Evolutionary conservation across 2,888 invertebrate genomes (phyloP).

Genomic region (Oligia latruncula): DNA sequence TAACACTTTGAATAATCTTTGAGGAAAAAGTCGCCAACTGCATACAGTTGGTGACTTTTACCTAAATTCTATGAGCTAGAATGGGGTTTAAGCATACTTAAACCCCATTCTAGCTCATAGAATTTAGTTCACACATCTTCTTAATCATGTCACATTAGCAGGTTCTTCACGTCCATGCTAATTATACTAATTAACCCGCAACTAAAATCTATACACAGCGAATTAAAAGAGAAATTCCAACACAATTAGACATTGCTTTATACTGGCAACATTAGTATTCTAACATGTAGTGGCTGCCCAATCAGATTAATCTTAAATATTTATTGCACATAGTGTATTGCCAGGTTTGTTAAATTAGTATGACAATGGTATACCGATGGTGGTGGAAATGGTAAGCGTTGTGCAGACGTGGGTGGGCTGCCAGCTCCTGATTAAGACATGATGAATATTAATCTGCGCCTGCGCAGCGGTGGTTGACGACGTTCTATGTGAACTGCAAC

Average conservation of each 20-base stretch:
- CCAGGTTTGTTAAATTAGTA: constrained; percentile 87
- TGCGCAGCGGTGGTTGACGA: constrained; percentile 53
- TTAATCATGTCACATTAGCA: constrained; percentile 41
- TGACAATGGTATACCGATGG: constrained; percentile 87
- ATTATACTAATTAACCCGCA: constrained; percentile 60
- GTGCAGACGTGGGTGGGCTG: constrained; percentile 88
- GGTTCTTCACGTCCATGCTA: constrained; percentile 41
- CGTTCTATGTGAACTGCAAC: constrained; percentile 42
- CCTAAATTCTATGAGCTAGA: no score
- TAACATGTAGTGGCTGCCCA: constrained; percentile 80
- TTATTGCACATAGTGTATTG: constrained; percentile 88
- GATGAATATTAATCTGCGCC: constrained; percentile 85
- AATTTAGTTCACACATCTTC: constrained; percentile 54
- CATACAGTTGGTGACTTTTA: no score
- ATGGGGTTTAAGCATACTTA: neutral
- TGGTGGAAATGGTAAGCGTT: constrained; percentile 84
- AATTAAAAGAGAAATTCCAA: constrained; percentile 70
- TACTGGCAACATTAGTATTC: constrained; percentile 83
- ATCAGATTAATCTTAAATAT: constrained; percentile 90
- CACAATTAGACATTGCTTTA: constrained; percentile 71
- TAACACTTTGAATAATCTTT: neutral
- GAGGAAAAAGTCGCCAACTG: neutral
- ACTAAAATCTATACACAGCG: constrained; percentile 62
- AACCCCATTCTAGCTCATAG: constrained; percentile 30
- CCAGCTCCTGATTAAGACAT: constrained; percentile 82